These are phyloP conservation scores for Heteractis magnifica DNA, from an alignment of 92 coral and sea anemone species.

Conservation along the genomic window DNA sequence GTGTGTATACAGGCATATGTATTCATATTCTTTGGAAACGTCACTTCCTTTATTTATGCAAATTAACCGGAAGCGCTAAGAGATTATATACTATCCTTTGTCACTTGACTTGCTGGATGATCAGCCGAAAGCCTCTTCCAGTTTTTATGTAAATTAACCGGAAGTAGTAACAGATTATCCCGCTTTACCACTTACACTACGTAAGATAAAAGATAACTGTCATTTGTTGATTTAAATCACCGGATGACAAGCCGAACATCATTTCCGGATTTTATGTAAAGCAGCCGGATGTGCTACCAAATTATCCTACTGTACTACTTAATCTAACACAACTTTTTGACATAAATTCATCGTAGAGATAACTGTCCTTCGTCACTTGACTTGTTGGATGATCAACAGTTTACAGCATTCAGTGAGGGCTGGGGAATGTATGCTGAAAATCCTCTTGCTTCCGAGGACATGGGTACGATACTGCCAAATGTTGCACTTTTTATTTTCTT, in stretches of 20 bases:
- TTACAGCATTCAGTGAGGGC: constrained; percentile 62
- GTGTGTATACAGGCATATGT: background rate
- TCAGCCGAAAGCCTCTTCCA: background rate
- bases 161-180: background rate
- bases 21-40: background rate
- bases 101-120: too few species aligned
- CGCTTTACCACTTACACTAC: too few species aligned
- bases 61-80: background rate
- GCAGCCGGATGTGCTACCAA: background rate
- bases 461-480: constrained; percentile 30
- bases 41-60: background rate
- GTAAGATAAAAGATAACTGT: too few species aligned
- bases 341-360: constrained; percentile 5
- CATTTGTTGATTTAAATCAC: too few species aligned
- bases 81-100: too few species aligned
- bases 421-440: constrained; percentile 75
- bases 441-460: constrained; percentile 45
- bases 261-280: background rate
- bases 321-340: background rate
- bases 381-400: constrained; percentile 20
- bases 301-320: background rate
- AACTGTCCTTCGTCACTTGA: constrained; percentile 32
- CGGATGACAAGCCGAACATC: too few species aligned
- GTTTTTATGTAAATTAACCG: background rate
- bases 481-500: background rate